Evolutionary conservation across 2,797 vertebrate species (phyloP).

Genomic region (Saguinus oedipus): DNA sequence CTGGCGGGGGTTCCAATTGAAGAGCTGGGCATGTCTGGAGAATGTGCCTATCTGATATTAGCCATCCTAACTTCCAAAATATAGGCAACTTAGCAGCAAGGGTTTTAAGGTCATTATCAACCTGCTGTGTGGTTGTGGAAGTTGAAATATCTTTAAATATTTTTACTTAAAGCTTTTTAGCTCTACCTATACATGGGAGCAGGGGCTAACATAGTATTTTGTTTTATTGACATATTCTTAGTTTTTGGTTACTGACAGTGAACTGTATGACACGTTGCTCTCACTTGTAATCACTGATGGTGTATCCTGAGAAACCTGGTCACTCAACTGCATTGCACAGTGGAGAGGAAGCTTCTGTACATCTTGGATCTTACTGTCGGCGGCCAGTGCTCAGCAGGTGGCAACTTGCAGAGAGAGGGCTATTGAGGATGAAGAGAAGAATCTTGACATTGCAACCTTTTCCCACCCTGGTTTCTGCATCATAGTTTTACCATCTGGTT

Average conservation of each 20-base stretch:
- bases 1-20: rapidly evolving
- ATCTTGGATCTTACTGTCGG: rapidly evolving
- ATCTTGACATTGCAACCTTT: neutral
- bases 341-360: rapidly evolving
- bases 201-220: neutral
- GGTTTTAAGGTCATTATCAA: neutral
- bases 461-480: neutral
- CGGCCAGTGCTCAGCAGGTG: rapidly evolving
- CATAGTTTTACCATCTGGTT: neutral
- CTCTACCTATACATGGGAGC: neutral
- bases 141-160: neutral
- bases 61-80: too few species aligned
- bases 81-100: neutral
- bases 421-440: neutral
- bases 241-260: neutral
- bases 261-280: rapidly evolving
- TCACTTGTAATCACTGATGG: neutral
- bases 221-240: neutral
- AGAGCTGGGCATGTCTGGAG: rapidly evolving
- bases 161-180: neutral
- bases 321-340: rapidly evolving
- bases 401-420: neutral
- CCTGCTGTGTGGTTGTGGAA: neutral
- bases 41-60: neutral
- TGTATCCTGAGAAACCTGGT: neutral